A percentile compares a stretch with the other conserved stretches of the same genome.
These are phyloP conservation scores for Ia io DNA, from an alignment of 2,113 vertebrate species.

Conservation along the genomic window DNA sequence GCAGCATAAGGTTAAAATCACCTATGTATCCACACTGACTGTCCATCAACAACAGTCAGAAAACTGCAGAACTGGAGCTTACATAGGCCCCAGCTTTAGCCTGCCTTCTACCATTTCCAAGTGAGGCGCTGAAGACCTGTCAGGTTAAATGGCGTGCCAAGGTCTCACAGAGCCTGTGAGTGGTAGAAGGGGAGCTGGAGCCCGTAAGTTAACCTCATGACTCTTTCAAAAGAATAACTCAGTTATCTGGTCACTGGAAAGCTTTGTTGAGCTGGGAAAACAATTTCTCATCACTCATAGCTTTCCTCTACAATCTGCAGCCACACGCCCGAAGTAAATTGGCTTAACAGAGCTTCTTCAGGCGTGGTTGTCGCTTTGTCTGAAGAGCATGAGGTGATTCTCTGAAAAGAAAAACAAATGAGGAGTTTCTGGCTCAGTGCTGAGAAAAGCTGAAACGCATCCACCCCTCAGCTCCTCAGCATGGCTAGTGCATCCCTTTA, in stretches of 20 bases:
- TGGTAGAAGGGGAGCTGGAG: neutral
- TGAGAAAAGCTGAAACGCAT: conserved; percentile 45
- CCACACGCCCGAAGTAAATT: neutral
- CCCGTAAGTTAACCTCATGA: neutral
- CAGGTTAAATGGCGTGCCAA: neutral
- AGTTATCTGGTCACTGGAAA: neutral
- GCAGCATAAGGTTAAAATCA: neutral
- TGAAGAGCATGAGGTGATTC: conserved; percentile 45
- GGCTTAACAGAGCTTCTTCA: conserved; percentile 33
- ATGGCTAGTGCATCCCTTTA: neutral
- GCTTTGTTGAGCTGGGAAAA: neutral
- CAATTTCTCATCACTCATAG: neutral
- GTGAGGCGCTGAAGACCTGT: neutral
- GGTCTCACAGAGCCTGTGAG: neutral
- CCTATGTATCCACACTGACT: neutral
- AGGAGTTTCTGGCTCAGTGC: conserved; percentile 59
- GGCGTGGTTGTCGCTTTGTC: conserved; percentile 51
- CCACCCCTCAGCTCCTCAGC: neutral
- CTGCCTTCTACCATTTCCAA: neutral
- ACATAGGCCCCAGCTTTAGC: neutral
- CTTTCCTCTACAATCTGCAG: neutral
- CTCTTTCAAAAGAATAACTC: neutral
- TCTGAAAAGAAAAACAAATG: conserved; percentile 61
- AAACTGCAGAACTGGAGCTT: neutral
- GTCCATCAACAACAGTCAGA: neutral